Base-by-base conservation (phyloP, 2,797 vertebrate species). In the Chelon labrosus region DNA sequence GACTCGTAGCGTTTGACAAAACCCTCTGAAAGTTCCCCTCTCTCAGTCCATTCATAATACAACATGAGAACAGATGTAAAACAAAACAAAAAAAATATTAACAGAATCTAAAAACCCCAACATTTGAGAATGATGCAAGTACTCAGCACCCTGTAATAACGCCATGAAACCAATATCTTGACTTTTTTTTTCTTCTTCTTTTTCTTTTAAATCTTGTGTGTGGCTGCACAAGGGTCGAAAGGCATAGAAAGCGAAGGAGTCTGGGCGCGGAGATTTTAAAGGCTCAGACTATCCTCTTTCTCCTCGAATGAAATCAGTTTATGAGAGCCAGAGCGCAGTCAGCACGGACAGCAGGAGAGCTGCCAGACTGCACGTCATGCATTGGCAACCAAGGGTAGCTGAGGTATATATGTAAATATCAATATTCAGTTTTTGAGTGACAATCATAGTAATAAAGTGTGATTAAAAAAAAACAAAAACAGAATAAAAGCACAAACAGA, bases 261-360 rank as follows among this genome's bases (percentile, higher is more conserved):
- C 83, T 78, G 60, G 22, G 79, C 92, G 90, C 88, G 70, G 57
- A 85, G 89, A 89, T 85, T 89, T 90, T 68, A 93, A 88, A 91
- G 80, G 93, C 92, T 93, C 92, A 92, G 85, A 88, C 88, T 70
- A 56, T 89, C 85, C 80, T 90, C 91, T 78, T 84, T 89, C 85
- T 91, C 83, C 80, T 83, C 44, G 41, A 83, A 82, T 57, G 39
- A 87, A 80, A 86, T 88, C 91, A 93, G 94, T 96, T 96, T 98
- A 99, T 94, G 93, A 97, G 92, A 99, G 94, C 93, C 97, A 94
- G 90, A 97, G 92, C 75, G 95, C 95, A 93, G 96, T 95, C 94
- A 97, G 93, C 91, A 94, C 69, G 83, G 96, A 96, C 84, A 97
- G 91, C 91, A 97, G 93, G 86, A 98, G 95, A 84, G 96, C 96